phyloP scores from a whole-genome alignment of 2,888 invertebrate species.

The Drosophila quinaria region DNA sequence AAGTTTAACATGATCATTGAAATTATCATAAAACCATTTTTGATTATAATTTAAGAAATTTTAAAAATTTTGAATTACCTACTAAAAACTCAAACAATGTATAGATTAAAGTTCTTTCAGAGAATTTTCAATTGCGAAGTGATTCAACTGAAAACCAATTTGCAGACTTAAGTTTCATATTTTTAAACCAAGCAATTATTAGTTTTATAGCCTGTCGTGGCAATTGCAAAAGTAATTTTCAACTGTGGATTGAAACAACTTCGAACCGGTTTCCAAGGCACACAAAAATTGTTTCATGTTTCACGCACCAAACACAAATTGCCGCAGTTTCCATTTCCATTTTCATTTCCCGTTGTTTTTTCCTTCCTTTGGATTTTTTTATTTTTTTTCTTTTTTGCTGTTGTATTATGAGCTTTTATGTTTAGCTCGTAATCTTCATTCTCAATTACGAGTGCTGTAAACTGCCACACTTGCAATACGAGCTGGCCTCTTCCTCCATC shows the following conservation, averaged over 20 bases:
- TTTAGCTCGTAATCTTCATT: slow-evolving; percentile 62
- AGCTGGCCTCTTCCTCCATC: neutral
- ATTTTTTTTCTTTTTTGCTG: neutral
- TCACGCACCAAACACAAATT: slow-evolving; percentile 30
- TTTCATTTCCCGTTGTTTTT: slow-evolving; percentile 13
- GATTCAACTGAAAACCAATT: slow-evolving; percentile 34
- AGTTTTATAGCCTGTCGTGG: slow-evolving; percentile 10
- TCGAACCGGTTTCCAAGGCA: slow-evolving; percentile 5
- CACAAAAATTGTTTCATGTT: slow-evolving; percentile 19
- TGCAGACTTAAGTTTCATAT: neutral
- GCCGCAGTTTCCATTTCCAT: slow-evolving; percentile 28
- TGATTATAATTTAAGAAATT: no score
- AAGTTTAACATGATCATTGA: no score
- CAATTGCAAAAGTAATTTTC: slow-evolving; percentile 16
- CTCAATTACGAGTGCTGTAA: slow-evolving; percentile 55
- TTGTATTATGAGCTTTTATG: slow-evolving; percentile 58
- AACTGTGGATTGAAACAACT: slow-evolving; percentile 3
- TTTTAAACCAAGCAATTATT: slow-evolving; percentile 10
- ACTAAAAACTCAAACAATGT: neutral
- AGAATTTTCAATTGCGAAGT: neutral
- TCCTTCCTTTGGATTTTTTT: no score
- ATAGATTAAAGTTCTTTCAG: neutral
- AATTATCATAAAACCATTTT: neutral
- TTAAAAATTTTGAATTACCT: no score
- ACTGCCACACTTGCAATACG: slow-evolving; percentile 47